These are phyloP conservation scores for Microctonus brassicae DNA, from an alignment of 2,888 invertebrate genomes.

Conservation along the genomic window DNA sequence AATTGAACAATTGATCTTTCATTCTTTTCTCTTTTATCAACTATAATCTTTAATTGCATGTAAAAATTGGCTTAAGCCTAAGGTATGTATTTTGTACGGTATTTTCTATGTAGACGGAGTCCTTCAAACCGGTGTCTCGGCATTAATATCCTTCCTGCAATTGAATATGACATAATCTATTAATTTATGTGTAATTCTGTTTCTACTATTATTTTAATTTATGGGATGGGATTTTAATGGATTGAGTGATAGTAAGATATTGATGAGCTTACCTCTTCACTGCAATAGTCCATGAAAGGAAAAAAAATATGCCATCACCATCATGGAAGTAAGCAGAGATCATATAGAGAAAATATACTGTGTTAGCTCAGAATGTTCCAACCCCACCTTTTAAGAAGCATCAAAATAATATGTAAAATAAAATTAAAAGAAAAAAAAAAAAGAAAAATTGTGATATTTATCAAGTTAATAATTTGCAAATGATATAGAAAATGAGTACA, in stretches of 20 bases:
- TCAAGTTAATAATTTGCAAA: slow-evolving; percentile 22
- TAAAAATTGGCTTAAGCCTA: slow-evolving; percentile 60
- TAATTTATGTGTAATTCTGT: slow-evolving; percentile 37
- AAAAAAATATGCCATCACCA: slow-evolving; percentile 45
- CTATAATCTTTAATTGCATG: slow-evolving; percentile 49
- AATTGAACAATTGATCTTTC: slow-evolving; percentile 39
- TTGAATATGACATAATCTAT: slow-evolving; percentile 38
- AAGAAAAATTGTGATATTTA: slow-evolving; percentile 8
- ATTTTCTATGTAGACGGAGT: slow-evolving; percentile 58
- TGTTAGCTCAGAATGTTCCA: slow-evolving; percentile 56
- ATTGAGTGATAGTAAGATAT: slow-evolving; percentile 14
- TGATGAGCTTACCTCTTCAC: slow-evolving; percentile 63
- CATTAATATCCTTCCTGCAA: slow-evolving; percentile 70
- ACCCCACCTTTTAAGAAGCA: slow-evolving; percentile 49
- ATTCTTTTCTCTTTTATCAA: slow-evolving; percentile 40
- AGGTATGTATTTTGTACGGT: slow-evolving; percentile 68
- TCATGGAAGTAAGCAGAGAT: slow-evolving; percentile 56
- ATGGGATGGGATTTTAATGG: neutral
- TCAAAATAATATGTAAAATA: slow-evolving; percentile 37
- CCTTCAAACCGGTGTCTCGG: slow-evolving; percentile 69
- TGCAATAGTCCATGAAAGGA: slow-evolving; percentile 41
- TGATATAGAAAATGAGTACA: slow-evolving; percentile 9
- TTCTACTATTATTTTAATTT: neutral
- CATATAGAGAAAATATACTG: slow-evolving; percentile 52
- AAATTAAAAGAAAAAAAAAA: slow-evolving; percentile 35